Evolutionary conservation across 1,140 invertebrate species (phyloP).

Genomic region (Grapholita molesta): DNA sequence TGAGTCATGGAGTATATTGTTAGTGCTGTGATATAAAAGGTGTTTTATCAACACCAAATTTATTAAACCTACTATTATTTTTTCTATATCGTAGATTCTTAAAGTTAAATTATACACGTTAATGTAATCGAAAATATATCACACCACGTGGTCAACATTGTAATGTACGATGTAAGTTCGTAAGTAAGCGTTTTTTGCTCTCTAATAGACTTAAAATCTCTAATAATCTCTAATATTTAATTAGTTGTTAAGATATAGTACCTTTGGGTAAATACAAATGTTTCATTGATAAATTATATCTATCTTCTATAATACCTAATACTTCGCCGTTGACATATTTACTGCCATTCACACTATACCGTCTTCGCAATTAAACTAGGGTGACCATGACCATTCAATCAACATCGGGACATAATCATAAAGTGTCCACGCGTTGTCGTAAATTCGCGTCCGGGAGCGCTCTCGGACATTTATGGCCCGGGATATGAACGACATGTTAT

Average conservation of each 20-base stretch:
- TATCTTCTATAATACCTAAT: background rate
- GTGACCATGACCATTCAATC: constrained; percentile 68
- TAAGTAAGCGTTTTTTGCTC: too few relatives aligned
- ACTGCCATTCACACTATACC: background rate
- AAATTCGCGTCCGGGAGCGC: constrained; percentile 48
- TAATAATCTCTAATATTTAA: too few relatives aligned
- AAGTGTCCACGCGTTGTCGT: constrained; percentile 50
- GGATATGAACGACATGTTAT: constrained; percentile 44
- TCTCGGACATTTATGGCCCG: constrained; percentile 52
- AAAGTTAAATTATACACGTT: too few relatives aligned
- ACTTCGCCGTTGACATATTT: background rate
- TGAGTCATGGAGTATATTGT: constrained; percentile 7
- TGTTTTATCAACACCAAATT: background rate
- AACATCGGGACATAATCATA: constrained; percentile 69
- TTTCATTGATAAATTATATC: background rate
- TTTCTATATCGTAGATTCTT: too few relatives aligned
- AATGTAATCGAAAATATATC: too few relatives aligned
- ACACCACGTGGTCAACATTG: too few relatives aligned
- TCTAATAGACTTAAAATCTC: too few relatives aligned
- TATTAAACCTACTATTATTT: background rate
- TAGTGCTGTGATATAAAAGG: constrained; percentile 6
- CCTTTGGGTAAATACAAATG: background rate
- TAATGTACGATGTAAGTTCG: too few relatives aligned
- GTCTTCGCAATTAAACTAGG: constrained; percentile 29
- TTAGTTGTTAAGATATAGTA: too few relatives aligned